Evolutionary conservation across 2,797 vertebrate species (phyloP).

Genomic region (Denticeps clupeoides): DNA sequence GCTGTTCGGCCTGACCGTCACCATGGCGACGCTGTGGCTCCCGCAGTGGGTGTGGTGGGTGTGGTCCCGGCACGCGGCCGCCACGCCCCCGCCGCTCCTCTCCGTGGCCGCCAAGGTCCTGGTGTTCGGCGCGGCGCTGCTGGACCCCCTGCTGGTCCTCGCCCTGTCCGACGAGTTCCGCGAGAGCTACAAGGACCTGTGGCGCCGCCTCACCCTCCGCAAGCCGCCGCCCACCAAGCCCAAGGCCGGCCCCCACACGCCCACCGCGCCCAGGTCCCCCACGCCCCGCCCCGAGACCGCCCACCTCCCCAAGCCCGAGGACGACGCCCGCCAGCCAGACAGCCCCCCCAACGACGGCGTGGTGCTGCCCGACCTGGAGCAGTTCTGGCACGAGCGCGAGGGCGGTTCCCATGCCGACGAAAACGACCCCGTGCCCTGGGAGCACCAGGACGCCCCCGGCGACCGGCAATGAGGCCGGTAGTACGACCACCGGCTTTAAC

Average conservation of each 20-base stretch:
- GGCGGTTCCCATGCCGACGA: slow-evolving; percentile 47
- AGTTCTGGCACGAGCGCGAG: slow-evolving; percentile 84
- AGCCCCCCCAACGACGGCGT: slow-evolving; percentile 47
- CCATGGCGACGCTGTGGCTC: slow-evolving; percentile 72
- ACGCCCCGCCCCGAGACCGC: slow-evolving; percentile 59
- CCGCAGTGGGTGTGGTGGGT: slow-evolving; percentile 80
- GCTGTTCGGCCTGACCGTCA: slow-evolving; percentile 63
- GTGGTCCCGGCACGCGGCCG: slow-evolving; percentile 62
- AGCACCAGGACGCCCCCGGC: slow-evolving; percentile 48
- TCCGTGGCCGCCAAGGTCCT: slow-evolving; percentile 68
- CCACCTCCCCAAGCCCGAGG: slow-evolving; percentile 13
- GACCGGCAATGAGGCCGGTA: too few species aligned
- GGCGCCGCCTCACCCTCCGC: slow-evolving; percentile 66
- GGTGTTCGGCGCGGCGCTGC: slow-evolving; percentile 69
- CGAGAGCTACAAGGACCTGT: slow-evolving; percentile 68
- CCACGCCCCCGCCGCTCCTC: slow-evolving; percentile 53
- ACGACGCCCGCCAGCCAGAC: slow-evolving; percentile 18
- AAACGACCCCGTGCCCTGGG: slow-evolving; percentile 81
- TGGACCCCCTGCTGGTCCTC: slow-evolving; percentile 75
- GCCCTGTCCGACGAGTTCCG: slow-evolving; percentile 79
- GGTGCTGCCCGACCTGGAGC: slow-evolving; percentile 72
- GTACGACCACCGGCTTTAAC: too few species aligned
- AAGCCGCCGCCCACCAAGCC: slow-evolving; percentile 49
- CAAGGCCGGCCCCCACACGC: slow-evolving; percentile 58
- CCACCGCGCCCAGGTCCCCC: slow-evolving; percentile 53